Percentiles rank a stretch among this genome's conserved stretches.
phyloP scores from a whole-genome alignment of 2,113 vertebrate genomes.

The Garra rufa region DNA sequence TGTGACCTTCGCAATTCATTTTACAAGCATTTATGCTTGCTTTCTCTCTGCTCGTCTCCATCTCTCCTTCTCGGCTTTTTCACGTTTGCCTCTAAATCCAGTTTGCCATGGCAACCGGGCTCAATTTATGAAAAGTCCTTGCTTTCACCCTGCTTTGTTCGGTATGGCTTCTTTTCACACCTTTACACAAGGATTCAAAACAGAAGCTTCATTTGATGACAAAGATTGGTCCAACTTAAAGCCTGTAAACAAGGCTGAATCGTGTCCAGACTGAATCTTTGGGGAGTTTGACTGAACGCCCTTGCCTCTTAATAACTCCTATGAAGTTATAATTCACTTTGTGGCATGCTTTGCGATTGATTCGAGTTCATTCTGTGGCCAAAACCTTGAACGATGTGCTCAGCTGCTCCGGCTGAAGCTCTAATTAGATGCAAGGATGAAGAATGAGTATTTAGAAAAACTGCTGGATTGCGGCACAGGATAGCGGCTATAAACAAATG shows the following conservation, averaged over 20 bases:
- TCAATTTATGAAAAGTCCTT: conserved; percentile 50
- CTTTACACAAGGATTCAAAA: conserved; percentile 41
- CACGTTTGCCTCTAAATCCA: conserved; percentile 39
- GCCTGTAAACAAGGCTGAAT: conserved; percentile 10
- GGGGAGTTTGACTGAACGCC: not conserved
- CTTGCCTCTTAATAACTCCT: conserved; percentile 4
- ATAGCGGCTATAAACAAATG: not conserved
- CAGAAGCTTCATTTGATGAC: conserved; percentile 42
- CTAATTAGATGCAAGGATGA: conserved; percentile 37
- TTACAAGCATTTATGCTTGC: conserved; percentile 52
- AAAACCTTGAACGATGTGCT: conserved; percentile 18
- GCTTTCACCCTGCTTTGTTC: conserved; percentile 45
- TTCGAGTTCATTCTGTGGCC: conserved; percentile 8
- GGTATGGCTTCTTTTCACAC: conserved; percentile 39
- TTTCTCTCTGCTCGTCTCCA: conserved; percentile 12
- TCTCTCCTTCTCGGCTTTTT: conserved; percentile 8
- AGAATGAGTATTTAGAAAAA: conserved; percentile 15
- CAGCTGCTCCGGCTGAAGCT: conserved; percentile 3
- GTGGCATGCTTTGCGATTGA: not conserved
- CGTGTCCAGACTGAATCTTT: not conserved
- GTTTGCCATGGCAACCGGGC: conserved; percentile 63
- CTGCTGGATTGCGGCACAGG: conserved; percentile 16
- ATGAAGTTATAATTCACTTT: conserved; percentile 1
- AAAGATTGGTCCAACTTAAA: conserved; percentile 52
- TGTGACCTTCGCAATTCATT: conserved; percentile 55